Conservation (phyloP, 2,113 vertebrate species). For the Cairina moschata region DNA sequence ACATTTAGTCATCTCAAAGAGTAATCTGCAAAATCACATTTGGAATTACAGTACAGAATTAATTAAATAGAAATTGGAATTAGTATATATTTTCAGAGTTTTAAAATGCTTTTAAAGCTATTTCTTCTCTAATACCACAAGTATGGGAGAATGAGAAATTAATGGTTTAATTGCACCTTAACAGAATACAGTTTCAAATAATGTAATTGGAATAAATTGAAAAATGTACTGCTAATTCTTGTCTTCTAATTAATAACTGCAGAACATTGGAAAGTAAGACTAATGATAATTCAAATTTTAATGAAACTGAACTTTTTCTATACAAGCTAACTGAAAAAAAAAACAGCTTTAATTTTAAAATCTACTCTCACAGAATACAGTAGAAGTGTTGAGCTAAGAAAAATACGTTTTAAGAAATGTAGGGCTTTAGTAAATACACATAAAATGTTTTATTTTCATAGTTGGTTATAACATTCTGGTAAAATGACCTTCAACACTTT, state of each 20-base stretch:
- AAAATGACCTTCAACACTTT: background rate
- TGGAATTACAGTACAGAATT: background rate
- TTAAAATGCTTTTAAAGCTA: background rate
- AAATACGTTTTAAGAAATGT: background rate
- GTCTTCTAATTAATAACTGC: background rate
- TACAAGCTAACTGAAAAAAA: background rate
- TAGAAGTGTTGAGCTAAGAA: background rate
- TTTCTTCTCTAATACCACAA: background rate
- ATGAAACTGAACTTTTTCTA: background rate
- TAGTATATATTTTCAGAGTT: conserved; percentile 12
- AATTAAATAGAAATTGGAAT: conserved; percentile 28
- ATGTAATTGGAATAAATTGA: background rate
- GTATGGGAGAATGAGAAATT: background rate
- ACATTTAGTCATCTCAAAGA: background rate
- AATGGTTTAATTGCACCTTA: background rate
- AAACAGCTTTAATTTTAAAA: background rate
- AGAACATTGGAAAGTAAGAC: background rate
- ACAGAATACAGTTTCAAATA: background rate
- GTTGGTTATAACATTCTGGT: background rate
- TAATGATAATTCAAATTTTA: background rate
- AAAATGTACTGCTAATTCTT: background rate
- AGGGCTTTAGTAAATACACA: background rate
- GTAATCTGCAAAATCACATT: conserved; percentile 12
- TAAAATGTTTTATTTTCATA: background rate
- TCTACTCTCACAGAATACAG: background rate